Percentiles rank a stretch among this genome's conserved stretches.
phyloP scores from a whole-genome alignment of 2,888 invertebrate species.

The Drosophila yooni region DNA sequence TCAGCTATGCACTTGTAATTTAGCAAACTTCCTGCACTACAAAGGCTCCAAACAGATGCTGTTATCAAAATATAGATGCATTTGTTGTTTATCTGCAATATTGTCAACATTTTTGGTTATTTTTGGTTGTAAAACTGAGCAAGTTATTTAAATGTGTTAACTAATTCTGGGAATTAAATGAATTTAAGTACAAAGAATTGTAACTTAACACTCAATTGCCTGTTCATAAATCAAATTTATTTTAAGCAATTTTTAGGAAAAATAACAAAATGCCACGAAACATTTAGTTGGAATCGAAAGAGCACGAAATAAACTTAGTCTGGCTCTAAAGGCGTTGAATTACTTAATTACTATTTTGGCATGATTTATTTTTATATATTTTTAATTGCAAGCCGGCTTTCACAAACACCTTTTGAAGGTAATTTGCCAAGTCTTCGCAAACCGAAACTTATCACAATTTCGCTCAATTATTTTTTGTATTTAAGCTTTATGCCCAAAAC shows the following conservation, averaged over 20 bases:
- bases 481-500: conserved; percentile 34
- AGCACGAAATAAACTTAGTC: neutral
- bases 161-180: neutral
- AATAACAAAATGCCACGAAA: too few species aligned
- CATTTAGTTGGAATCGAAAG: neutral
- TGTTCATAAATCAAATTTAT: too few species aligned
- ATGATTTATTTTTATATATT: neutral
- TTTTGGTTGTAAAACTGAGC: neutral
- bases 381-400: neutral
- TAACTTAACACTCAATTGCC: too few species aligned
- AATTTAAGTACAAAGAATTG: neutral
- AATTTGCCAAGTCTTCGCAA: conserved; percentile 2
- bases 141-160: neutral
- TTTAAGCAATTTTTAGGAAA: too few species aligned
- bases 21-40: neutral
- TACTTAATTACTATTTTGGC: neutral
- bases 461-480: neutral
- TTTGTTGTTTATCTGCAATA: neutral
- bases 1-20: conserved; percentile 11
- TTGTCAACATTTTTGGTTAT: neutral
- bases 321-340: neutral
- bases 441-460: conserved; percentile 6
- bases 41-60: neutral
- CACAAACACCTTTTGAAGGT: neutral
- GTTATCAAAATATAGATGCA: neutral